Conservation (phyloP, 2,113 vertebrate species). For the Hippocampus comes region DNA sequence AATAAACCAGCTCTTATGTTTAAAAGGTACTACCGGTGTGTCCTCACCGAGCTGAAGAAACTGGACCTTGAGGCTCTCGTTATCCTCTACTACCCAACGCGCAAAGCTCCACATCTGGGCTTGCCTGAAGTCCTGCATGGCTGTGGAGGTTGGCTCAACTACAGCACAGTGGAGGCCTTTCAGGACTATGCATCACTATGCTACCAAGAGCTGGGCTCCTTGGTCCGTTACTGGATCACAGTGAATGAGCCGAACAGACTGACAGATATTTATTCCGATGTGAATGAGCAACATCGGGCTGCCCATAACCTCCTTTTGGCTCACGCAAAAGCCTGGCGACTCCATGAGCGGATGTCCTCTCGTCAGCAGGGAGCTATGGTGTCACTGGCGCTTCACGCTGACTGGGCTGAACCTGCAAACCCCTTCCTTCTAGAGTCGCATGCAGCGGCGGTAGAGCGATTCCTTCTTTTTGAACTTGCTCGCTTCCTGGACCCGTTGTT, state of each 20-base stretch:
- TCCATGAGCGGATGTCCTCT: constrained; percentile 73
- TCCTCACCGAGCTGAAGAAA: constrained; percentile 80
- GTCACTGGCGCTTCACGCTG: constrained; percentile 84
- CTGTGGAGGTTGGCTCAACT: constrained; percentile 85
- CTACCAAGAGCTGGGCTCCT: constrained; percentile 81
- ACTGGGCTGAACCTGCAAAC: constrained; percentile 92
- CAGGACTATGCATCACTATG: constrained; percentile 81
- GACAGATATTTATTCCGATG: constrained; percentile 72
- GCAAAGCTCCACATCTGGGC: constrained; percentile 70
- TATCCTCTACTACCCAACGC: constrained; percentile 85
- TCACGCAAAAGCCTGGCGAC: constrained; percentile 83
- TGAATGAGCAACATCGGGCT: constrained; percentile 73
- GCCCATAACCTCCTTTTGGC: constrained; percentile 85
- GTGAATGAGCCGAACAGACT: constrained; percentile 91
- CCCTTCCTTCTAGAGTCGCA: constrained; percentile 79
- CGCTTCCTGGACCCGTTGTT: constrained; percentile 89
- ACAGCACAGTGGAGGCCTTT: constrained; percentile 78
- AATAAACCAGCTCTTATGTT: not conserved
- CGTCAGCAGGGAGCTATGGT: constrained; percentile 71
- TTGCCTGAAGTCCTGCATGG: constrained; percentile 75
- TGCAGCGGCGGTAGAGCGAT: constrained; percentile 73
- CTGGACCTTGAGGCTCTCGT: constrained; percentile 75
- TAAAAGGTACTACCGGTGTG: constrained; percentile 82
- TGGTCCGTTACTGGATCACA: constrained; percentile 90
- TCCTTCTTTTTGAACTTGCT: constrained; percentile 87